A percentile compares a stretch with the other conserved stretches of the same genome.
Evolutionary conservation across 2,797 vertebrate species (phyloP).

Genomic region (Chaunax sp.): DNA sequence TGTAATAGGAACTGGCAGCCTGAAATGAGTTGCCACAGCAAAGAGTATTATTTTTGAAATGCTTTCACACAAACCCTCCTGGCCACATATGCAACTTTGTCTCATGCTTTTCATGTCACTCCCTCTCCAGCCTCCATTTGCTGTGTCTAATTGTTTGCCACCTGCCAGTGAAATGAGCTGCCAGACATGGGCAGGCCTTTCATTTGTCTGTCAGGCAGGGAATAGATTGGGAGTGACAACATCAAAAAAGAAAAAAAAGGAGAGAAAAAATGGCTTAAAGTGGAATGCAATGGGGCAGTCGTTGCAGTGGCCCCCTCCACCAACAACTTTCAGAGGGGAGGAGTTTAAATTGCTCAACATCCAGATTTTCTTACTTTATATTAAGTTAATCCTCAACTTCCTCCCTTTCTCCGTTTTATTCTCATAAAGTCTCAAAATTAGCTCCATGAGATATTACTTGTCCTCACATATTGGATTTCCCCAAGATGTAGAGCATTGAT

Average conservation of each 20-base stretch:
- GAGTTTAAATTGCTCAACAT: constrained; percentile 86
- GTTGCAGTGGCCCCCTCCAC: constrained; percentile 74
- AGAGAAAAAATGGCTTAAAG: constrained; percentile 49
- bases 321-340: constrained; percentile 84
- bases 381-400: constrained; percentile 50
- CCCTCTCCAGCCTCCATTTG: constrained; percentile 90
- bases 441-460: constrained; percentile 24
- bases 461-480: constrained; percentile 26
- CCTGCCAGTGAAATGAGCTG: constrained; percentile 99
- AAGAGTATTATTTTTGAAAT: constrained; percentile 99
- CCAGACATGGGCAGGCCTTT: constrained; percentile 88
- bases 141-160: constrained; percentile 99
- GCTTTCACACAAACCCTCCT: constrained; percentile 98
- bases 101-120: constrained; percentile 96
- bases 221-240: constrained; percentile 95
- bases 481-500: constrained; percentile 23
- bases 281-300: constrained; percentile 35
- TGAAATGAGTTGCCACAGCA: constrained; percentile 95
- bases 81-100: constrained; percentile 91
- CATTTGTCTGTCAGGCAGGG: constrained; percentile 93
- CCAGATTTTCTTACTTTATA: constrained; percentile 75
- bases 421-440: constrained; percentile 19
- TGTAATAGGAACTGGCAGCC: constrained; percentile 97
- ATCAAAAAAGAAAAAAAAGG: constrained; percentile 89
- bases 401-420: constrained; percentile 6